Conservation (phyloP, 2,888 invertebrate species). For the Sarcophaga carnaria region DNA sequence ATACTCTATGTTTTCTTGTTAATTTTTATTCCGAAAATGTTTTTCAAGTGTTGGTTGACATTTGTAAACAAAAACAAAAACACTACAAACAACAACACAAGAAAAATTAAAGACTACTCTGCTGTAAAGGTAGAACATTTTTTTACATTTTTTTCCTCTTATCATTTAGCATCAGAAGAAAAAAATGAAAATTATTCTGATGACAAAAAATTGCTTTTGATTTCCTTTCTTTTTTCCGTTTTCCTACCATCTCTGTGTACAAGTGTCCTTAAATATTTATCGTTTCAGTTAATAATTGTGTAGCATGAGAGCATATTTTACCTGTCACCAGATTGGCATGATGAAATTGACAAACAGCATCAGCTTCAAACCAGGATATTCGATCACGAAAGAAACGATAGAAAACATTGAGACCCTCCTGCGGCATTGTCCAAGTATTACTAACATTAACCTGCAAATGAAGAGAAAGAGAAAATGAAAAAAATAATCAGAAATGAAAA, state of each 20-base stretch:
- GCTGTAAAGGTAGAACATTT: slow-evolving; percentile 46
- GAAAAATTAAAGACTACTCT: background rate
- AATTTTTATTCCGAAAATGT: background rate
- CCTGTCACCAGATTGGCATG: slow-evolving; percentile 91
- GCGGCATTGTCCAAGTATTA: slow-evolving; percentile 91
- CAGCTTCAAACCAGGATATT: slow-evolving; percentile 92
- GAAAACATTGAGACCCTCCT: slow-evolving; percentile 91
- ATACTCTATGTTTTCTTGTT: too few relatives aligned
- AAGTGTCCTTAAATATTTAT: background rate
- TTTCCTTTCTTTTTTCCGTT: background rate
- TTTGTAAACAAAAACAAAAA: slow-evolving; percentile 41
- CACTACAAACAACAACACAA: background rate
- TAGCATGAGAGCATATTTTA: slow-evolving; percentile 78
- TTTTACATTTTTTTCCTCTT: background rate
- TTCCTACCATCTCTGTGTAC: background rate
- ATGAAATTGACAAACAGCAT: slow-evolving; percentile 92
- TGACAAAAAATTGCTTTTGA: background rate
- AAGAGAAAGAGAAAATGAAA: slow-evolving; percentile 8
- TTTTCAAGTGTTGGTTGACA: slow-evolving; percentile 36
- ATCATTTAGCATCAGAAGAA: background rate
- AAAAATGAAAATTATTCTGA: background rate
- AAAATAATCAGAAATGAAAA: slow-evolving; percentile 8
- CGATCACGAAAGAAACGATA: slow-evolving; percentile 92
- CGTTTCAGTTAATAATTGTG: slow-evolving; percentile 20
- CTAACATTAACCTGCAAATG: slow-evolving; percentile 88